phyloP scores from a whole-genome alignment of 2,113 vertebrate genomes.

The Brachyistius frenatus region DNA sequence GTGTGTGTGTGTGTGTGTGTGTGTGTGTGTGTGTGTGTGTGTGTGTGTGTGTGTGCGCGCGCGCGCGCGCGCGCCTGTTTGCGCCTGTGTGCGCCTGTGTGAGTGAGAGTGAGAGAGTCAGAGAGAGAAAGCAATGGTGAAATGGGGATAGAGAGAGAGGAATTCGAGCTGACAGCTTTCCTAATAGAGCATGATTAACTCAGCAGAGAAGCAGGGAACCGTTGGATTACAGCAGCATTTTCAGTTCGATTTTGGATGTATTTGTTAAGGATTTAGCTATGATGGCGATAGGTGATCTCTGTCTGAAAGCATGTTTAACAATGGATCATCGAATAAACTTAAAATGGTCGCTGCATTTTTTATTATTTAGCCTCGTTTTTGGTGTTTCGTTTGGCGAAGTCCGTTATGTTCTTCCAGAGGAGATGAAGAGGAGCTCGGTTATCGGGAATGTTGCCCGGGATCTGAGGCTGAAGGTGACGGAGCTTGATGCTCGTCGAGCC shows the following conservation, averaged over 20 bases:
- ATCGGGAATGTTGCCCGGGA: conserved; percentile 81
- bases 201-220: conserved; percentile 53
- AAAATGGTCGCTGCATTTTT: conserved; percentile 47
- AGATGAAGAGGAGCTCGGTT: conserved; percentile 75
- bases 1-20: conserved; percentile 15
- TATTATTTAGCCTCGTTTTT: conserved; percentile 46
- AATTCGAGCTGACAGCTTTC: conserved; percentile 69
- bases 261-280: conserved; percentile 24
- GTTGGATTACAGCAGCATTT: conserved; percentile 56
- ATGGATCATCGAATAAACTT: conserved; percentile 38
- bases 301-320: conserved; percentile 26
- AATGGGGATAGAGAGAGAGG: conserved; percentile 56
- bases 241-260: conserved; percentile 33
- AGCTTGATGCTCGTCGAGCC: conserved; percentile 74
- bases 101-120: conserved; percentile 22
- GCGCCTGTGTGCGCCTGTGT: background rate
- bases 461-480: conserved; percentile 67
- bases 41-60: background rate
- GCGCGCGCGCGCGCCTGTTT: background rate
- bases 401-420: conserved; percentile 79
- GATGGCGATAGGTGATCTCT: conserved; percentile 39
- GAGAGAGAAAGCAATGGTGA: conserved; percentile 4
- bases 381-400: conserved; percentile 69
- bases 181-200: conserved; percentile 76
- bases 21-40: background rate